Evolutionary conservation across 1,140 invertebrate species (phyloP).

Genomic region (Sycophila sp.): DNA sequence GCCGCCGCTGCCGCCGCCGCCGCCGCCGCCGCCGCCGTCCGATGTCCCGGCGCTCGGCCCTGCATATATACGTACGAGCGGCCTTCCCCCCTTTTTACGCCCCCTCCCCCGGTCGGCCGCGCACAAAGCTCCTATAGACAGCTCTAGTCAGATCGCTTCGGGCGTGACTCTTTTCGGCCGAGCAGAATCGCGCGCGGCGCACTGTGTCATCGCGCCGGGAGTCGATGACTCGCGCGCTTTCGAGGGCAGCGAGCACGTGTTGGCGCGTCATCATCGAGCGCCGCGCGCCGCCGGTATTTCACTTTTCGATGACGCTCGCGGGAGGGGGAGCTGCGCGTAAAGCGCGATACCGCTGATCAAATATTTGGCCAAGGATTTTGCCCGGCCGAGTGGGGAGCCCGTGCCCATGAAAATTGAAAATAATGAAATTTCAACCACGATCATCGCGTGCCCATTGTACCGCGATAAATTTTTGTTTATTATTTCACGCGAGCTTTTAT

Average conservation of each 20-base stretch:
- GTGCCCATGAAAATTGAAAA: constrained; percentile 34
- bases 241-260: background rate
- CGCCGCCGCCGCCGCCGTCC: constrained; percentile 8
- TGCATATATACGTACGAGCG: constrained; percentile 43
- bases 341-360: constrained; percentile 33
- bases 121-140: constrained; percentile 63
- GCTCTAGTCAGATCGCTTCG: constrained; percentile 63
- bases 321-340: background rate
- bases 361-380: constrained; percentile 37
- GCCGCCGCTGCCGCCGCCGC: constrained; percentile 42
- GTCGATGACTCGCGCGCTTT: background rate
- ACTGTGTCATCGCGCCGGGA: constrained; percentile 30
- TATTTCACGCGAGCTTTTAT: background rate
- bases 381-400: background rate
- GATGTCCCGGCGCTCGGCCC: constrained; percentile 47
- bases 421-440: constrained; percentile 31
- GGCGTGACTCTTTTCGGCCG: constrained; percentile 61
- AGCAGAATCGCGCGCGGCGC: background rate
- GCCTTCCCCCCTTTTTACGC: background rate
- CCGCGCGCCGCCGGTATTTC: constrained; percentile 16
- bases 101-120: constrained; percentile 31
- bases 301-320: constrained; percentile 31
- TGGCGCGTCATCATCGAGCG: constrained; percentile 15
- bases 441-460: background rate
- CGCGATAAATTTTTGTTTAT: constrained; percentile 29